phyloP scores from a whole-genome alignment of 1,140 invertebrate genomes.

The Nomia melanderi region DNA sequence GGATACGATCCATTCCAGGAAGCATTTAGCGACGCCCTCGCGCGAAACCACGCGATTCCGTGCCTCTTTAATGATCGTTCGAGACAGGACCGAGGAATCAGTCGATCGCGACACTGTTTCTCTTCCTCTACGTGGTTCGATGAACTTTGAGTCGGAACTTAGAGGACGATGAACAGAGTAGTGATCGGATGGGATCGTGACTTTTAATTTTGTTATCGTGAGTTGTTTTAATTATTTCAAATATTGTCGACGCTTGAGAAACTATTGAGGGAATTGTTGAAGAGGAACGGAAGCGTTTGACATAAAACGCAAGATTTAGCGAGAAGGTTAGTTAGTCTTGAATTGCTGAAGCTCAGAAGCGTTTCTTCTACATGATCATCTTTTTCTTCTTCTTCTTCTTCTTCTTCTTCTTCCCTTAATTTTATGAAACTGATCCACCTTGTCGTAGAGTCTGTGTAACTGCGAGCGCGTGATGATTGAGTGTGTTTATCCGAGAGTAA shows the following conservation, averaged over 20 bases:
- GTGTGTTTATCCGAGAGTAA: conserved; percentile 31
- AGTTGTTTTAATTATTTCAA: no score
- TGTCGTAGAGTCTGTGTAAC: conserved; percentile 9
- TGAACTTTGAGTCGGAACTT: no score
- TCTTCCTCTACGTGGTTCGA: not conserved
- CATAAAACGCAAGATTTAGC: not conserved
- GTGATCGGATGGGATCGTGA: no score
- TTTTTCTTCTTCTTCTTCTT: no score
- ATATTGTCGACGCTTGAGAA: no score
- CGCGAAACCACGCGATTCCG: not conserved
- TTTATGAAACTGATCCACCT: conserved; percentile 28
- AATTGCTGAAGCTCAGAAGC: conserved; percentile 32
- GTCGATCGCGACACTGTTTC: conserved; percentile 4
- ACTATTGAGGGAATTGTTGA: not conserved
- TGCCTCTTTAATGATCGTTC: not conserved
- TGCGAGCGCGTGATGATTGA: conserved; percentile 31
- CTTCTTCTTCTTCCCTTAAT: conserved; percentile 32
- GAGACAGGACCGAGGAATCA: not conserved
- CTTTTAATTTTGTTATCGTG: no score
- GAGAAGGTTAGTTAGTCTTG: not conserved
- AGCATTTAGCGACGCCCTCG: conserved; percentile 6
- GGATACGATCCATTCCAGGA: conserved; percentile 21
- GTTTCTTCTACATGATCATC: no score
- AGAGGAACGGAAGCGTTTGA: not conserved
- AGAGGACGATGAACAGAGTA: no score